Percentiles rank a stretch among this genome's conserved stretches.
phyloP scores from a whole-genome alignment of 2,113 vertebrate genomes.

The Glaucidium brasilianum region DNA sequence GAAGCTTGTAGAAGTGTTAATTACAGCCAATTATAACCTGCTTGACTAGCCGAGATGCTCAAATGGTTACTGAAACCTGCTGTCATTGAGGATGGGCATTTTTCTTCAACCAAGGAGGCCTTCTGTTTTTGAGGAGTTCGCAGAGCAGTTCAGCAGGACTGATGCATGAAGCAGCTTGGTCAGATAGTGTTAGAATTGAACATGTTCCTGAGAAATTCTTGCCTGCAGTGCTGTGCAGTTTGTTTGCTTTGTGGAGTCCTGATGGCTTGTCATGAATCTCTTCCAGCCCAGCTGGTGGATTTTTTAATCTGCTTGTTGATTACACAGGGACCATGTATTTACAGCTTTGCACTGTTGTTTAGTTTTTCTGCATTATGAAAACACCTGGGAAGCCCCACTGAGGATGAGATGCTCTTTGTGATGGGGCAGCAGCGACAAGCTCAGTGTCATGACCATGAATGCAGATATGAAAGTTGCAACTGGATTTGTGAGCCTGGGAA shows the following conservation, averaged over 20 bases:
- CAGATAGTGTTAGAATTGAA: background rate
- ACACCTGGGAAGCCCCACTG: background rate
- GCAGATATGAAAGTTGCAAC: background rate
- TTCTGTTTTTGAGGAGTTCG: background rate
- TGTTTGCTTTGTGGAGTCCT: background rate
- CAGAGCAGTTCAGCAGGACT: background rate
- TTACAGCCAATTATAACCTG: slow-evolving; percentile 56
- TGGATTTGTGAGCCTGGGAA: slow-evolving; percentile 21
- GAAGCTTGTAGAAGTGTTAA: slow-evolving; percentile 14
- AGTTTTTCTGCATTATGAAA: background rate
- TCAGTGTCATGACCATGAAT: accelerated
- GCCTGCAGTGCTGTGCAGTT: background rate
- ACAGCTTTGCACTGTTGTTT: background rate
- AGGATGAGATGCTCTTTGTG: background rate
- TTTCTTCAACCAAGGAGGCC: background rate
- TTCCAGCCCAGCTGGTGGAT: background rate
- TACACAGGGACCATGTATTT: background rate
- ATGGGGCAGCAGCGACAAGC: background rate
- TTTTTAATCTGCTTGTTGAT: slow-evolving; percentile 2
- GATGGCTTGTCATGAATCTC: background rate
- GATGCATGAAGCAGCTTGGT: background rate
- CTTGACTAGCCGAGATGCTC: background rate
- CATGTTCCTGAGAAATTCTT: background rate
- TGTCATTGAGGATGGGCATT: background rate
- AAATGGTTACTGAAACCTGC: background rate